A percentile compares a stretch with the other conserved stretches of the same genome.
Evolutionary conservation across 2,888 invertebrate genomes (phyloP).

Genomic region (Empis livida): DNA sequence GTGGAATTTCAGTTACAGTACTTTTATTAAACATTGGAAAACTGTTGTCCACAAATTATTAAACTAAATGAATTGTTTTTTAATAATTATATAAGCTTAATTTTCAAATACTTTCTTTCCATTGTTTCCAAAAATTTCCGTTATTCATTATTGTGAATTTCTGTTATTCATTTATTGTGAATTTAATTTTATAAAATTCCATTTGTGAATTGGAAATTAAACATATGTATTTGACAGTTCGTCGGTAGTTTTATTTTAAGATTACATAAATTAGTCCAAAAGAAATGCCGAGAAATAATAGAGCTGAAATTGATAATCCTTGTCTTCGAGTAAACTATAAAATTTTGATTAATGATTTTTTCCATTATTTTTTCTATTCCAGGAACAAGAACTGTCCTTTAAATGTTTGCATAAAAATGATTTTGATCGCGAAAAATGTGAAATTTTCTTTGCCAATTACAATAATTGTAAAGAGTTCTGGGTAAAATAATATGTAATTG

Average conservation of each 20-base stretch:
- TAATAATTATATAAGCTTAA: no score
- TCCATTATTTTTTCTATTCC: slow-evolving; percentile 14
- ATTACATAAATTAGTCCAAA: neutral
- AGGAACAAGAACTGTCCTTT: slow-evolving; percentile 62
- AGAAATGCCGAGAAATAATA: slow-evolving; percentile 26
- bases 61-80: no score
- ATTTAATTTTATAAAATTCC: no score
- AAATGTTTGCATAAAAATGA: slow-evolving; percentile 58
- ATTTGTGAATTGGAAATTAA: no score
- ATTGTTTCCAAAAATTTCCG: no score
- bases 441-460: slow-evolving; percentile 59
- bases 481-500: slow-evolving; percentile 41
- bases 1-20: no score
- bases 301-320: slow-evolving; percentile 31
- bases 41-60: no score
- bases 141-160: no score
- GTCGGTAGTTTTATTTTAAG: neutral
- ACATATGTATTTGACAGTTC: neutral
- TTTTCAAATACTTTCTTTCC: no score
- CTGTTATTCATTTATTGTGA: no score
- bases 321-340: slow-evolving; percentile 25
- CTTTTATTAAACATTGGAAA: no score
- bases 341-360: slow-evolving; percentile 2
- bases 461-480: slow-evolving; percentile 70
- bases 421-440: slow-evolving; percentile 53